phyloP scores from a whole-genome alignment of 2,797 vertebrate species.

The Myotis findleyi region DNA sequence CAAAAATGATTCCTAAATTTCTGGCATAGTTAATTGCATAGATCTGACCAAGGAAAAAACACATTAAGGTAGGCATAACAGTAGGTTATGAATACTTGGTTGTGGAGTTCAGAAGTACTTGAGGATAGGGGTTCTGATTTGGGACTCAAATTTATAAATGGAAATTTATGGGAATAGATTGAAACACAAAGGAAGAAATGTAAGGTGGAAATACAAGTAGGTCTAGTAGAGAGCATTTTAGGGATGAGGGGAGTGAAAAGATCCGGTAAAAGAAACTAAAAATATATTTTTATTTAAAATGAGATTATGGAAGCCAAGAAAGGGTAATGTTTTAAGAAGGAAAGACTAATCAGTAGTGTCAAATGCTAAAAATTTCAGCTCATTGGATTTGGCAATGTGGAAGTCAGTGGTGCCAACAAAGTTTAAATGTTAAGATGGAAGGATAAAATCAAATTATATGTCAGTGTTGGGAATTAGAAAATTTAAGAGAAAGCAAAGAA shows the following conservation, averaged over 20 bases:
- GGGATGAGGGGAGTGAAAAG: neutral
- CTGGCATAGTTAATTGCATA: neutral
- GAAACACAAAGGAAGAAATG: neutral
- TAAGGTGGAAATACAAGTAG: neutral
- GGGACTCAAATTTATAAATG: neutral
- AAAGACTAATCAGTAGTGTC: neutral
- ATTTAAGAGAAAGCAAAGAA: neutral
- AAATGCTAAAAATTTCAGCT: neutral
- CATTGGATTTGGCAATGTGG: neutral
- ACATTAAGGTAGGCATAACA: neutral
- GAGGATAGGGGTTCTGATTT: neutral
- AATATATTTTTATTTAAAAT: conserved; percentile 27
- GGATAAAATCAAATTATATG: neutral
- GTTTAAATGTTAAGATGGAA: neutral
- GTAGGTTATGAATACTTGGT: neutral
- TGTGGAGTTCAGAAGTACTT: conserved; percentile 19
- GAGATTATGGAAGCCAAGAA: neutral
- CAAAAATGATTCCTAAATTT: neutral
- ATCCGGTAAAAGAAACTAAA: neutral
- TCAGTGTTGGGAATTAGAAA: neutral
- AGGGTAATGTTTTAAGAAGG: neutral
- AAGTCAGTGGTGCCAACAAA: neutral
- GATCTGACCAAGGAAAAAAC: neutral
- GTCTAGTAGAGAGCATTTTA: neutral
- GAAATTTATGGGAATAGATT: neutral